Percentiles rank a stretch among this genome's conserved stretches.
phyloP scores from a whole-genome alignment of 1,140 invertebrate species.

The Drosophila nannoptera region DNA sequence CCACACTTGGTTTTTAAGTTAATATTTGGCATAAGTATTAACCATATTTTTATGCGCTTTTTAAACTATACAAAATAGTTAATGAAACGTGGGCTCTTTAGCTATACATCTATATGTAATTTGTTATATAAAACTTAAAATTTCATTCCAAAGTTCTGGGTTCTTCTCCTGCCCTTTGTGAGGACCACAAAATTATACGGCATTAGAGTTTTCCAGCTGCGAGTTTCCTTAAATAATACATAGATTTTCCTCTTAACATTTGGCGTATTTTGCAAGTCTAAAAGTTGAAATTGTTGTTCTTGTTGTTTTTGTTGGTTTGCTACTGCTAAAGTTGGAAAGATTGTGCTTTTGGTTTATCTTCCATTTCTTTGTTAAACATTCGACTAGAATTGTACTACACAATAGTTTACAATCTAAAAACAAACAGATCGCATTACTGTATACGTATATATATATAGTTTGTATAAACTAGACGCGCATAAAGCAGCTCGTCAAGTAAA shows the following conservation, averaged over 20 bases:
- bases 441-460: constrained; percentile 48
- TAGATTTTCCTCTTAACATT: constrained; percentile 39
- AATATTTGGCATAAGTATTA: constrained; percentile 69
- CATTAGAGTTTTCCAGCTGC: neutral
- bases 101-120: constrained; percentile 37
- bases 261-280: constrained; percentile 71
- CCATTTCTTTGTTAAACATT: constrained; percentile 62
- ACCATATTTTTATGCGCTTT: constrained; percentile 30
- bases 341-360: constrained; percentile 57
- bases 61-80: constrained; percentile 66
- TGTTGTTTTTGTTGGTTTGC: constrained; percentile 45
- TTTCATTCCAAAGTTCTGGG: constrained; percentile 7
- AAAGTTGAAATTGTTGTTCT: constrained; percentile 65
- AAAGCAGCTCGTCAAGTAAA: constrained; percentile 70
- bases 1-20: constrained; percentile 15
- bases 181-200: neutral
- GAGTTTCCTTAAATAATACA: constrained; percentile 1
- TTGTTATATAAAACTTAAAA: constrained; percentile 40
- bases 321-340: constrained; percentile 41
- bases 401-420: constrained; percentile 63
- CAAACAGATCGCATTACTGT: constrained; percentile 56
- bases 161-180: neutral
- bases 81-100: constrained; percentile 56
- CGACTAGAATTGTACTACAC: constrained; percentile 67
- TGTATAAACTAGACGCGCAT: constrained; percentile 59